Base-by-base conservation (phyloP, 2,888 invertebrate genomes). In the Leptinotarsa juncta region DNA sequence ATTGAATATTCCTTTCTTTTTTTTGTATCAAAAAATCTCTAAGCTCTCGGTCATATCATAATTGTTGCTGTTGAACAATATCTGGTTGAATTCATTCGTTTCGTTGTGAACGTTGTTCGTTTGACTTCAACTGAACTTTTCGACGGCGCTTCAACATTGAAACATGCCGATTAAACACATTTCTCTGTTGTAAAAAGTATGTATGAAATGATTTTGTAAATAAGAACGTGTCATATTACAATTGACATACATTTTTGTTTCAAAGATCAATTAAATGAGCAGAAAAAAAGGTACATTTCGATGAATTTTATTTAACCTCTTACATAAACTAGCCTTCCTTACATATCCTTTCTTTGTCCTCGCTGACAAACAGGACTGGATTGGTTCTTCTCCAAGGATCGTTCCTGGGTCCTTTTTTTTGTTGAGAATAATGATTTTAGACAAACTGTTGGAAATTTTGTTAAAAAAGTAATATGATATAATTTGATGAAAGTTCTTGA, bases 161-260 rank as follows among this genome's bases (percentile, higher is more conserved):
- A 73, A 65, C 65, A 74, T 73, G 62, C 71, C 69, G 60, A 71
- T 73, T 73, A 65, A 68, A 42, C 65, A 73, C 74, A 76, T 74
- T 74, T 77, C 71, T 77, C 71, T 80, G 75, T 76, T 78, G 75
- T 75, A 76, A 75, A 79, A 78, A 79, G 78, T 69, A 69, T 79
- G 73, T 76, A 78, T 78, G 78, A 78, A 77, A 75, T 78, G 74
- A 80, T 80, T 82, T 79, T 82, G 81, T 82, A 82, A 80, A 81
- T 82, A 82, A 78, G 78, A 77, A 80, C 78, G 81, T 80, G 80
- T 80, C 80, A 78, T 79, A 74, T 78, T 79, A 77, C 67, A 74
- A 77, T 78, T 80, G 79, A 81, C 80, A 80, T 79, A 76, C 70
- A 71, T 73, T 77, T 80, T 78, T 77, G 77, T 76, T 80, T 78